phyloP scores from a whole-genome alignment of 2,797 vertebrate genomes.

The Centropyge bicolor region DNA sequence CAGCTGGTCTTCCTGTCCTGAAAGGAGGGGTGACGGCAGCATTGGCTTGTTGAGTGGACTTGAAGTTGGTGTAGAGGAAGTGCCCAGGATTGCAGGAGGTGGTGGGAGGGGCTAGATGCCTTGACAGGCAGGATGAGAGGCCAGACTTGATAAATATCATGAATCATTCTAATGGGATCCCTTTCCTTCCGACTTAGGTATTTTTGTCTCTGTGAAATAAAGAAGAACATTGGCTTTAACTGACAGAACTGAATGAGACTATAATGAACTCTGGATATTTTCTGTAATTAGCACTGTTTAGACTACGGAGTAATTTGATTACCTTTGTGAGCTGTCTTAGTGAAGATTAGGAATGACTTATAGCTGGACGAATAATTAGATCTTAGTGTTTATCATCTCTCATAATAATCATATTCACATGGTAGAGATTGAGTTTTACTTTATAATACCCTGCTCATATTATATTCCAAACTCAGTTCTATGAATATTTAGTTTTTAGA shows the following conservation, averaged over 20 bases:
- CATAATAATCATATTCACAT: background rate
- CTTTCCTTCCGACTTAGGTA: constrained; percentile 4
- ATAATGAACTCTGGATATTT: background rate
- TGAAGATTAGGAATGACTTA: background rate
- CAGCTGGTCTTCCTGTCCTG: constrained; percentile 41
- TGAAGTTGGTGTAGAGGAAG: constrained; percentile 18
- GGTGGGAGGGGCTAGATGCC: background rate
- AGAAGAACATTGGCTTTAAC: background rate
- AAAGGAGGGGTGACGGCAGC: background rate
- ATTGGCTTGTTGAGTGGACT: constrained; percentile 5
- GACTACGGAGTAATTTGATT: constrained; percentile 5
- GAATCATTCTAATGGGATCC: constrained; percentile 15
- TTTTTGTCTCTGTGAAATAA: constrained; percentile 8
- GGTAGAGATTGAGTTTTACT: background rate
- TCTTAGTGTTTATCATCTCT: constrained; percentile 3
- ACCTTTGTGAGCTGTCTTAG: background rate
- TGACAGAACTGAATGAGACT: background rate
- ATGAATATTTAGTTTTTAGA: background rate
- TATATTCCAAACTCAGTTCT: background rate
- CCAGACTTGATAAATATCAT: constrained; percentile 30
- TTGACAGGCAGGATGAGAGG: constrained; percentile 31
- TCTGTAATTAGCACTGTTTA: background rate
- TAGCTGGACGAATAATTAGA: constrained; percentile 10
- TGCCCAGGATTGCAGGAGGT: background rate
- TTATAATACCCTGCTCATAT: background rate